These are phyloP conservation scores for Dasyurus viverrinus DNA, from an alignment of 2,113 vertebrate species.

Conservation along the genomic window DNA sequence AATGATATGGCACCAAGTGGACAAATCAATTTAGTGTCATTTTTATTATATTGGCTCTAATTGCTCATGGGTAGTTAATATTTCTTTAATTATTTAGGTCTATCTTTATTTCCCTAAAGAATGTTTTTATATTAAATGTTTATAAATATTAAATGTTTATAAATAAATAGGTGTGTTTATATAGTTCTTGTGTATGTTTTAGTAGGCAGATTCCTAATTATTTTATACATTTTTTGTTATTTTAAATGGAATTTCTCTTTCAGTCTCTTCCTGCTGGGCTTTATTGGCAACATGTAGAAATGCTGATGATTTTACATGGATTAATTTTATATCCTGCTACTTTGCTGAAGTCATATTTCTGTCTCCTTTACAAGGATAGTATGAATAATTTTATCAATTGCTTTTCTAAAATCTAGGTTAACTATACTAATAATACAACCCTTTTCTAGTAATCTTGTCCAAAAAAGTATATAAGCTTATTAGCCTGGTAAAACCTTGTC, in stretches of 20 bases:
- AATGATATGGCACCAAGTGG: neutral
- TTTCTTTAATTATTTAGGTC: neutral
- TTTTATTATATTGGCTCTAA: neutral
- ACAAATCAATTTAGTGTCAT: neutral
- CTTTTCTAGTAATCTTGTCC: neutral
- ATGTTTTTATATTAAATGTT: neutral
- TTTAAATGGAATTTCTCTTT: neutral
- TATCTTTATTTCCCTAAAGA: neutral
- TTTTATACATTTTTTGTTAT: neutral
- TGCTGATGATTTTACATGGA: neutral
- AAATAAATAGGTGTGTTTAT: neutral
- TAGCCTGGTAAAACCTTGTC: neutral
- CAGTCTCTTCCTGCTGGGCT: neutral
- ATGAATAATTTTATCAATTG: neutral
- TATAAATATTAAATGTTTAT: neutral
- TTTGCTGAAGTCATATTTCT: neutral
- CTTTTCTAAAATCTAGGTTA: neutral
- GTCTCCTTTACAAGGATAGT: neutral
- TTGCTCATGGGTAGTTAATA: neutral
- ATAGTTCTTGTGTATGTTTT: neutral
- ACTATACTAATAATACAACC: neutral
- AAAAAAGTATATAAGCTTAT: neutral
- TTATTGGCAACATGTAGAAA: neutral
- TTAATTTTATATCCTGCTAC: neutral
- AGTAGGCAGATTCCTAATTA: neutral